A percentile compares a stretch with the other conserved stretches of the same genome.
These are phyloP conservation scores for Girardia tigrina DNA, from an alignment of 2,888 invertebrate species.

Conservation along the genomic window DNA sequence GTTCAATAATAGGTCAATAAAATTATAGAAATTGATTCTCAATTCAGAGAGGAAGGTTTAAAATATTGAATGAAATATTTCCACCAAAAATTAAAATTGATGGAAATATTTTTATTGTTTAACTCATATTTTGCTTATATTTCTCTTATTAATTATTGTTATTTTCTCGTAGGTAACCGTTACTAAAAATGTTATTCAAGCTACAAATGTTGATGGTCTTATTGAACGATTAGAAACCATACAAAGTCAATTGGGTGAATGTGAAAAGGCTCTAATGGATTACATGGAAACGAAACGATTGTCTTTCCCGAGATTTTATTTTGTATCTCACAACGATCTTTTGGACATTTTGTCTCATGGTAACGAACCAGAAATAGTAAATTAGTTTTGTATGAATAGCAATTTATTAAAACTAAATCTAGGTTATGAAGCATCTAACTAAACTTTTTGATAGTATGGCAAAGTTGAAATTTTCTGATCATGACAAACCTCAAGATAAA, in stretches of 20 bases:
- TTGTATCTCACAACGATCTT: conserved; percentile 84
- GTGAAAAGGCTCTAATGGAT: conserved; percentile 88
- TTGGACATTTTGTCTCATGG: conserved; percentile 85
- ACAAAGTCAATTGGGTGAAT: conserved; percentile 70
- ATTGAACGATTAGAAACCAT: conserved; percentile 65
- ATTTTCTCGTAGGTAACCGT: conserved; percentile 61
- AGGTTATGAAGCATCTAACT: conserved; percentile 62
- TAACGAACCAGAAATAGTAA: conserved; percentile 63
- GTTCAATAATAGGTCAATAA: too few species aligned
- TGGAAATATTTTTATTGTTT: too few species aligned
- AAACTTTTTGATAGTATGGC: conserved; percentile 69
- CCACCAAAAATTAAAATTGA: too few species aligned
- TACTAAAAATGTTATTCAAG: conserved; percentile 73
- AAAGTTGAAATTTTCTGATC: conserved; percentile 9
- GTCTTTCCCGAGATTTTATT: conserved; percentile 88
- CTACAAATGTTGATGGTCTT: conserved; percentile 72
- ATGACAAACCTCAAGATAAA: conserved; percentile 24
- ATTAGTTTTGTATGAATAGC: neutral
- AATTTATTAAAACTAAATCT: neutral
- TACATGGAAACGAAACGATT: conserved; percentile 87
- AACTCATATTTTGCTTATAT: too few species aligned
- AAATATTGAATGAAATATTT: too few species aligned
- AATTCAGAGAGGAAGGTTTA: too few species aligned
- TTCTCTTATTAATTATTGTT: too few species aligned
- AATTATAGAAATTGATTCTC: too few species aligned